Base-by-base conservation (phyloP, 2,888 invertebrate genomes). In the Imbricaverruca yamaguchii region DNA sequence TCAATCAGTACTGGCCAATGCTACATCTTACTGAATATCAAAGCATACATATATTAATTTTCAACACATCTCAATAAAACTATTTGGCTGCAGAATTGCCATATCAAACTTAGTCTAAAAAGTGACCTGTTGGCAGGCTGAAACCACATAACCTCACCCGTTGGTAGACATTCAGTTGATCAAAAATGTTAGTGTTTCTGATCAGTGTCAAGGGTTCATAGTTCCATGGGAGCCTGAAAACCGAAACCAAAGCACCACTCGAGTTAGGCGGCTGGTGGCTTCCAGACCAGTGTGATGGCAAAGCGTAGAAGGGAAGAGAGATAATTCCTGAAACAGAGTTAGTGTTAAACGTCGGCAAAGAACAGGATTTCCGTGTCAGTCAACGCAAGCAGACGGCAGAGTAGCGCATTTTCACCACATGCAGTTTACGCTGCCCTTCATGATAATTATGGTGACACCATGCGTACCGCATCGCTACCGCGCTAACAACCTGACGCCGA, bases 241-340 rank as follows among this genome's bases (percentile, higher is more conserved):
- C 39, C 39, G 39, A 39, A 39, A 67, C 12, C 11, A 25, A 25
- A 67, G 25, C 13, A 2, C 12, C 8, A 13, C 12, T 7, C n/a
- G 15, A 3, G 13, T 61, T 61, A 61, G 61, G 61, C 61, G 13
- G 61, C 18, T 18, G 18, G 25, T 25, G 12, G 67, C n/a, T 11
- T 25, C 67, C 12, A 25, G 65, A 8, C 67, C 67, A 7, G 8
- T n/a, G 67, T 12, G 11, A 67, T 13, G 67, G 67, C 25, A 67
- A 67, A 67, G 67, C 13, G 25, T 25, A 23, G 65, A 65, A 23
- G 10, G 13, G 25, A 13, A 67, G 6, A 23, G n/a, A 25, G 25
- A 67, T 13, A 67, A 39, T 39, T 39, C 25, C 67, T 67, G 67
- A 67, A 67, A 67, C 67, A 67, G 67, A 67, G 25, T 67, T 67